Evolutionary conservation across 2,888 invertebrate genomes (phyloP).

Genomic region (Tetheella fluctuosa): DNA sequence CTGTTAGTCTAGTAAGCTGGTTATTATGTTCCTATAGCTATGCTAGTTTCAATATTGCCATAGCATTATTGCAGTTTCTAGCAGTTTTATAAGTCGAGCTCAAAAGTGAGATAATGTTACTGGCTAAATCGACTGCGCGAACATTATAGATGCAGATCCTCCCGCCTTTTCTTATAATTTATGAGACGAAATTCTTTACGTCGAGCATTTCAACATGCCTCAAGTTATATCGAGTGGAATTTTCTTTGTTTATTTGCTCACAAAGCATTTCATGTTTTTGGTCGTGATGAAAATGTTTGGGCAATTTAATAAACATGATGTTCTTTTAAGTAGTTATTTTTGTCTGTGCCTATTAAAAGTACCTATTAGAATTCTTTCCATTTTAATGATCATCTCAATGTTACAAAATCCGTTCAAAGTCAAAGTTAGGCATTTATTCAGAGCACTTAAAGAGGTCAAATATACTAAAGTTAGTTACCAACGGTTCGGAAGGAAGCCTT

Average conservation of each 20-base stretch:
- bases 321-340: neutral
- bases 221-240: conserved; percentile 36
- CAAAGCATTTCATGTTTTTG: conserved; percentile 11
- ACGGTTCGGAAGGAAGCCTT: no score
- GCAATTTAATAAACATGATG: neutral
- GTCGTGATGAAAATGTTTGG: conserved; percentile 9
- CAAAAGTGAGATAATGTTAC: conserved; percentile 37
- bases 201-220: conserved; percentile 18
- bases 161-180: conserved; percentile 40
- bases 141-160: conserved; percentile 38
- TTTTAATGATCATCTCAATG: neutral
- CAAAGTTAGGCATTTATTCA: no score
- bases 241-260: conserved; percentile 37
- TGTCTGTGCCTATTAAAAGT: neutral
- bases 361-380: neutral
- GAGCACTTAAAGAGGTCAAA: no score
- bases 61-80: neutral
- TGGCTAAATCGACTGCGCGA: conserved; percentile 45
- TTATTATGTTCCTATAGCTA: neutral
- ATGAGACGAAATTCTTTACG: conserved; percentile 43
- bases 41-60: neutral
- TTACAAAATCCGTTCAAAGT: no score
- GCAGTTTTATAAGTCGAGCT: neutral
- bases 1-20: neutral
- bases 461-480: no score